Base-by-base conservation (phyloP, 1,140 invertebrate species). In the Goniozus legneri region DNA sequence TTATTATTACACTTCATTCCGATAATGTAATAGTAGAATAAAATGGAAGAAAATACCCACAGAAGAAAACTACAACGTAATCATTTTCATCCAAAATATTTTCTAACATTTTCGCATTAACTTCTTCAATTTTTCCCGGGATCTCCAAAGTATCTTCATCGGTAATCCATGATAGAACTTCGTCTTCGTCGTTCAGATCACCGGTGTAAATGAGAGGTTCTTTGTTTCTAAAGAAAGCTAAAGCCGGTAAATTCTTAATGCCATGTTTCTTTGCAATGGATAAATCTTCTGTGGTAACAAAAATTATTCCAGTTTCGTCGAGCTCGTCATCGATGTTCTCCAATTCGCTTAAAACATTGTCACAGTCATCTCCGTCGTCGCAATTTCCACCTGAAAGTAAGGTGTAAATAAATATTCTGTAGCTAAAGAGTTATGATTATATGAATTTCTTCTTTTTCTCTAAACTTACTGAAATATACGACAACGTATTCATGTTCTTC, bases 301-400 rank as follows among this genome's bases (percentile, higher is more conserved):
- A 95, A 44, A 94, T 88, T 50, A 95, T 95, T 38, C 92, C 92
- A 52, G 88, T 88, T 76, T 94, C 91, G 67, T 95, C 93, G 2
- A 94, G 74, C 68, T 95, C 92, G 69, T 95, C 92, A 62, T 97
- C 93, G 54, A 95, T 92, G 55, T 92, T 92, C 67, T 96, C 92
- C 31, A 96, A 73, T 67, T 92, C 90, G 10, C 88, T 82, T 12
- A 95, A 74, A 43, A 92, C 89, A 50, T 85, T 83, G 52, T 92
- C 88, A 59, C 91, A 95, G 58, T 87, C 79, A 60, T 92, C 85
- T 8, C 88, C 90, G 47, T 91, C 88, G 56, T 92, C 89, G 63
- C 91, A 95, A 37, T 85, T 85, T 20, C 91, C 90, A 73, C 84
- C 86, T 88, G 32, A 33, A n/a, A 27, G 4, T 4, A 27, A 27